Conservation (phyloP, 2,888 invertebrate genomes). For the Chaitophorus viminalis region DNA sequence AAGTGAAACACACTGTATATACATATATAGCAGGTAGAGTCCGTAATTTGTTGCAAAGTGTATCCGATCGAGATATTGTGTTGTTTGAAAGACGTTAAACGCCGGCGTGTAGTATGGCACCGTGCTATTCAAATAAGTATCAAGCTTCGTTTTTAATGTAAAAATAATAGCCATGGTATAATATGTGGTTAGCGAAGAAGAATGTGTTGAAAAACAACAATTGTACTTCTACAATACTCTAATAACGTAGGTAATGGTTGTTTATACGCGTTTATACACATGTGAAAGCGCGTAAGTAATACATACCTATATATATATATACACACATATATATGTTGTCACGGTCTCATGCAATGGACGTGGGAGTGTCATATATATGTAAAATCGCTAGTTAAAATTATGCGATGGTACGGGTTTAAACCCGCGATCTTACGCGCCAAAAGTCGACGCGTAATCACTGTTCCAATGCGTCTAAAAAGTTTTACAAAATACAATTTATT, state of each 20-base stretch:
- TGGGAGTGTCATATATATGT: no score
- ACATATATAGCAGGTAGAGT: neutral
- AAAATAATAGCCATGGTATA: neutral
- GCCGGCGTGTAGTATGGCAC: neutral
- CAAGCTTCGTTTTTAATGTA: constrained; percentile 3
- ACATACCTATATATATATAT: neutral
- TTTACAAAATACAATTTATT: no score
- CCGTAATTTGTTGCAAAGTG: neutral
- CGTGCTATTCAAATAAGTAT: neutral
- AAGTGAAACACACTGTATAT: no score
- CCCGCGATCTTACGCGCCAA: no score
- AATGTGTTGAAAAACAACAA: neutral
- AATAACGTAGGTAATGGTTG: neutral
- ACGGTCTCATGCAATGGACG: no score
- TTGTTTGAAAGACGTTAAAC: constrained; percentile 19
- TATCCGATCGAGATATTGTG: constrained; percentile 17
- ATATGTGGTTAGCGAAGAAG: neutral
- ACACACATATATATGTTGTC: no score
- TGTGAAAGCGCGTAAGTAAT: neutral
- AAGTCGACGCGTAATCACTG: no score
- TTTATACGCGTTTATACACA: neutral
- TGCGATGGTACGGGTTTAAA: no score
- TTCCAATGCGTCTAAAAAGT: no score
- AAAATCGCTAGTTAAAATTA: no score
- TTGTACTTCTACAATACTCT: neutral